Evolutionary conservation across 2,113 vertebrate genomes (phyloP).

Genomic region (Candoia aspera): DNA sequence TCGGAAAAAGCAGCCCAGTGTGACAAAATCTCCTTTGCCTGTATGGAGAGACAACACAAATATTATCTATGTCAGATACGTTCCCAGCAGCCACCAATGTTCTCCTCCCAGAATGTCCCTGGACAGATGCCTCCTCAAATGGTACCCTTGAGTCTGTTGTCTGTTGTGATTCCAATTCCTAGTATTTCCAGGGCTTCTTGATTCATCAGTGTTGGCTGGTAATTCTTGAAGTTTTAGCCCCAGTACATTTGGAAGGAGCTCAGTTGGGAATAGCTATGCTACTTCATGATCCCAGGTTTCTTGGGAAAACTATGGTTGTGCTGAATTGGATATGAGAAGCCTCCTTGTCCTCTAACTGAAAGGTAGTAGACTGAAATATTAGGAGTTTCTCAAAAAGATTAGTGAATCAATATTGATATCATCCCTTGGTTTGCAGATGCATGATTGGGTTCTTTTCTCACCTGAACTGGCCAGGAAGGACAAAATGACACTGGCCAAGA

Average conservation of each 20-base stretch:
- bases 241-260: not conserved
- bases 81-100: not conserved
- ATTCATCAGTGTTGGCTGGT: not conserved
- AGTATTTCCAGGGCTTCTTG: not conserved
- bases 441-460: not conserved
- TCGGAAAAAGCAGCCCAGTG: conserved; percentile 23
- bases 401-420: not conserved
- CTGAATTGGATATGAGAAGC: not conserved
- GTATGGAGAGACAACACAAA: not conserved
- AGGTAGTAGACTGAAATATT: not conserved
- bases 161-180: not conserved
- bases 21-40: conserved; percentile 20
- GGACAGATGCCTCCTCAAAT: not conserved
- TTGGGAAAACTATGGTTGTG: not conserved
- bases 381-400: not conserved
- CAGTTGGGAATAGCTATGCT: not conserved
- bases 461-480: conserved; percentile 7
- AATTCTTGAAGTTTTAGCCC: not conserved
- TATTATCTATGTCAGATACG: not conserved
- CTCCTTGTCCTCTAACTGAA: not conserved
- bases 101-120: not conserved
- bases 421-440: not conserved
- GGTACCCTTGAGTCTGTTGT: not conserved
- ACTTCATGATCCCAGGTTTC: not conserved
- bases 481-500: conserved; percentile 16